Percentiles rank a stretch among this genome's conserved stretches.
These are phyloP conservation scores for Vesta saturnalis DNA, from an alignment of 2,888 invertebrate species.

Conservation along the genomic window DNA sequence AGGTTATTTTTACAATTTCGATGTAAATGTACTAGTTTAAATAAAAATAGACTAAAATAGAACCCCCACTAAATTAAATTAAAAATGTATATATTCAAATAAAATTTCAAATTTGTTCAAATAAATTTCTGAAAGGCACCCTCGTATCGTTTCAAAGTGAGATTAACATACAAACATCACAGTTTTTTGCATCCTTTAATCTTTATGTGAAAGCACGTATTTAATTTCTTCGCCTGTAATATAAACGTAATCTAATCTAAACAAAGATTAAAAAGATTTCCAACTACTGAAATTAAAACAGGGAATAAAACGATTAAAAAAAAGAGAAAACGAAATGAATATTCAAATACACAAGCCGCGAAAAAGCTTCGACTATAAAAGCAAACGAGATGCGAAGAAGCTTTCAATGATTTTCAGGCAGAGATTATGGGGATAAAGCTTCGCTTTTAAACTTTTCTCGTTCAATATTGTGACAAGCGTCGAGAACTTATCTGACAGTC, in stretches of 20 bases:
- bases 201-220: not conserved
- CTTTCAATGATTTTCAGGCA: conserved; percentile 36
- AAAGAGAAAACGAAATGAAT: not conserved
- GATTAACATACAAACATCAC: too few relatives aligned
- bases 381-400: conserved; percentile 28
- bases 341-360: not conserved
- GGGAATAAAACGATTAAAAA: conserved; percentile 1
- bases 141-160: too few relatives aligned
- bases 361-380: conserved; percentile 26
- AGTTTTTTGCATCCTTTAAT: too few relatives aligned
- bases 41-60: too few relatives aligned
- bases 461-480: conserved; percentile 35
- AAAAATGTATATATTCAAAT: too few relatives aligned
- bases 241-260: conserved; percentile 1
- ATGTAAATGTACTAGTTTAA: too few relatives aligned
- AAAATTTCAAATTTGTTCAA: too few relatives aligned
- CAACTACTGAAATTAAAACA: conserved; percentile 1
- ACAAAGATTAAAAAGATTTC: not conserved
- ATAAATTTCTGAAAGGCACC: too few relatives aligned
- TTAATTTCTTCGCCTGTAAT: conserved; percentile 1
- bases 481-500: conserved; percentile 36
- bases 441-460: conserved; percentile 37
- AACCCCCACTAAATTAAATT: too few relatives aligned
- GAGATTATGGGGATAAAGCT: conserved; percentile 37
- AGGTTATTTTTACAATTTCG: too few relatives aligned